Evolutionary conservation across 2,113 vertebrate genomes (phyloP).

Genomic region (Eulemur macaco): DNA sequence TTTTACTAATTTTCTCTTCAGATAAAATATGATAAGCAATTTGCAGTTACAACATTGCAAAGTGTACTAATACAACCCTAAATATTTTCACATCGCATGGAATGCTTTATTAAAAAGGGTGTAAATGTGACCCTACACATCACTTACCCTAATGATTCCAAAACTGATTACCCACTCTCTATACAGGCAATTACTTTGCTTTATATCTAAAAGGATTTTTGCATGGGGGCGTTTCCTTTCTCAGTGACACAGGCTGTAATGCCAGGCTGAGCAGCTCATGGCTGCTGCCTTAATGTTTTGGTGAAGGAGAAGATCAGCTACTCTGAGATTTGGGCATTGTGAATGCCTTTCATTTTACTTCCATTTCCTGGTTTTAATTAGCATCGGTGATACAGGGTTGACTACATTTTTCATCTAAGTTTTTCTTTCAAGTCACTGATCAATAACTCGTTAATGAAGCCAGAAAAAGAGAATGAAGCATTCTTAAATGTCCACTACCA

Average conservation of each 20-base stretch:
- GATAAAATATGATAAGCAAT: background rate
- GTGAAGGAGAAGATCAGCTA: background rate
- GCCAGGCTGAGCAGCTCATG: background rate
- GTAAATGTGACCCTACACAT: background rate
- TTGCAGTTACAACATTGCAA: background rate
- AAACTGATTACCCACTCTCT: background rate
- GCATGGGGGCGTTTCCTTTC: background rate
- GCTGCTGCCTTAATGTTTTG: background rate
- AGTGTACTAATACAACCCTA: background rate
- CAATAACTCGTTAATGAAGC: slow-evolving; percentile 77
- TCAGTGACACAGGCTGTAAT: background rate
- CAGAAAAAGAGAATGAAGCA: slow-evolving; percentile 41
- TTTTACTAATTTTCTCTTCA: background rate
- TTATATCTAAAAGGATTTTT: background rate
- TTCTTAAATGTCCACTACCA: slow-evolving; percentile 66
- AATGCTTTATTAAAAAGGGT: background rate
- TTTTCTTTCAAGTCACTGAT: slow-evolving; percentile 78
- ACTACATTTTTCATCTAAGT: slow-evolving; percentile 72
- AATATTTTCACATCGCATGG: background rate
- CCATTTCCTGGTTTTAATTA: slow-evolving; percentile 67
- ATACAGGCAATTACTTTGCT: background rate
- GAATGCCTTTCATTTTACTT: background rate
- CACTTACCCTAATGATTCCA: background rate
- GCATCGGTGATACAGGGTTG: slow-evolving; percentile 61
- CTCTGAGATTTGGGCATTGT: background rate